Conservation (phyloP, 1,140 invertebrate species). For the Venustaconcha ellipsiformis region DNA sequence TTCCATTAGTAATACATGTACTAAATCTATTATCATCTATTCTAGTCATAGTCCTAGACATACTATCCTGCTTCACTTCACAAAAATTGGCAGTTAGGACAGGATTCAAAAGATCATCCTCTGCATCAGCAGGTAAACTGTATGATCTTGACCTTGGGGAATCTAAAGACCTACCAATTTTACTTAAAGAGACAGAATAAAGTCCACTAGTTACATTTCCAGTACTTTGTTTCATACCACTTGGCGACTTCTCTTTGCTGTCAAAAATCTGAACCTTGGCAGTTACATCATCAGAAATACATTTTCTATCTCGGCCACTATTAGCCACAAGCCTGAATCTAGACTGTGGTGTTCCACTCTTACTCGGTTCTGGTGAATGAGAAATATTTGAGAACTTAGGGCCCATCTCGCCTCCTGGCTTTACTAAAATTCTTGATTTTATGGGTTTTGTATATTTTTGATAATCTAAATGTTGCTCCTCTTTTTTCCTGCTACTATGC, state of each 20-base stretch:
- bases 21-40: background rate
- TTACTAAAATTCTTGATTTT: no score
- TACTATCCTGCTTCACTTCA: slow-evolving; percentile 13
- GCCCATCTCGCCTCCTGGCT: no score
- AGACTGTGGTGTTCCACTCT: no score
- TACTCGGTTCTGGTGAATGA: no score
- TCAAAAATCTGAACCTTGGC: slow-evolving; percentile 19
- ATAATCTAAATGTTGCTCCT: no score
- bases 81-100: background rate
- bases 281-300: slow-evolving; percentile 34
- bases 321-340: background rate
- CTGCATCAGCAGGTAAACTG: slow-evolving; percentile 25
- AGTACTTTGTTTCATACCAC: slow-evolving; percentile 14
- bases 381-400: no score
- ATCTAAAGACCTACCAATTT: slow-evolving; percentile 27
- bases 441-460: no score
- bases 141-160: slow-evolving; percentile 24
- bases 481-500: no score
- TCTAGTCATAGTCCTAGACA: background rate
- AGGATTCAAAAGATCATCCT: slow-evolving; percentile 16
- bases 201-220: slow-evolving; percentile 23
- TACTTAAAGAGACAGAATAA: slow-evolving; percentile 14
- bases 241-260: slow-evolving; percentile 23
- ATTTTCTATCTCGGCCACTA: slow-evolving; percentile 21
- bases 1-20: background rate